Percentiles rank a stretch among this genome's conserved stretches.
phyloP scores from a whole-genome alignment of 2,797 vertebrate species.

The Apogon talboti region DNA sequence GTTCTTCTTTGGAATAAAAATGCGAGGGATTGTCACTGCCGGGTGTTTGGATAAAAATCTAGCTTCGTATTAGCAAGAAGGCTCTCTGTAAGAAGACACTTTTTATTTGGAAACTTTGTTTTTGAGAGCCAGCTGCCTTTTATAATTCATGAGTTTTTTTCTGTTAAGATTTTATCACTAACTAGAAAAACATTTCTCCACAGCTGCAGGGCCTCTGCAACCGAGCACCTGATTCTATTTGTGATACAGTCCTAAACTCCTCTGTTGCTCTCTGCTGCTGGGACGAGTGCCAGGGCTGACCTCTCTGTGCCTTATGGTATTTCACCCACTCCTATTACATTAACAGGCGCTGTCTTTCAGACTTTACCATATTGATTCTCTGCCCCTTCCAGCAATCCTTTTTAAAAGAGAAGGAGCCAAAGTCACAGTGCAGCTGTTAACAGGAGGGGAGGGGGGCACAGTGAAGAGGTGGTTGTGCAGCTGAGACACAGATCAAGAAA shows the following conservation, averaged over 20 bases:
- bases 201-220: slow-evolving; percentile 1
- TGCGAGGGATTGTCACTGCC: neutral
- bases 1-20: slow-evolving; percentile 21
- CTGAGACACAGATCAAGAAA: slow-evolving; percentile 37
- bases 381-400: slow-evolving; percentile 70
- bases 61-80: neutral
- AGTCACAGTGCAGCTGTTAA: slow-evolving; percentile 51
- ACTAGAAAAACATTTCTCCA: slow-evolving; percentile 9
- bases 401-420: slow-evolving; percentile 63
- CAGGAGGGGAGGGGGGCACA: slow-evolving; percentile 3
- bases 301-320: slow-evolving; percentile 64
- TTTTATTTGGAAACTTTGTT: slow-evolving; percentile 1
- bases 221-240: slow-evolving; percentile 27
- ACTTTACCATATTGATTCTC: slow-evolving; percentile 75
- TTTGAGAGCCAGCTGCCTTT: neutral
- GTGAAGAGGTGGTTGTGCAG: slow-evolving; percentile 18
- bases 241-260: slow-evolving; percentile 38
- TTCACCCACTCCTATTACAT: slow-evolving; percentile 76
- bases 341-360: slow-evolving; percentile 69
- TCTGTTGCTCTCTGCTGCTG: slow-evolving; percentile 42
- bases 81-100: neutral
- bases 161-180: slow-evolving; percentile 13
- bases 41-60: slow-evolving; percentile 2
- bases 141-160: neutral
- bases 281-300: slow-evolving; percentile 61